phyloP scores from a whole-genome alignment of 2,113 vertebrate genomes.

The Chinchilla lanigera region DNA sequence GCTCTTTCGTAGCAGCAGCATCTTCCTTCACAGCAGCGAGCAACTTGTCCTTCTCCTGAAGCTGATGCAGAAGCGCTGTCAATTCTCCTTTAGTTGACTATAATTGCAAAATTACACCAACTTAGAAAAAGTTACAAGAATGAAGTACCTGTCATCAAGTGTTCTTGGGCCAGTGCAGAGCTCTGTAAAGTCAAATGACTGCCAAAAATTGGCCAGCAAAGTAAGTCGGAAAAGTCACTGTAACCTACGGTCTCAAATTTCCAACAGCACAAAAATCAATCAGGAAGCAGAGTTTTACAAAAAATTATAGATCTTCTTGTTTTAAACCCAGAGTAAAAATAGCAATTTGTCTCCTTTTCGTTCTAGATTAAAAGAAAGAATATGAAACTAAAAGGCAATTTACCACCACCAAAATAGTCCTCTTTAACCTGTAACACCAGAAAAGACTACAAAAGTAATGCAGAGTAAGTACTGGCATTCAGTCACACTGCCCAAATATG shows the following conservation, averaged over 20 bases:
- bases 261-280: not conserved
- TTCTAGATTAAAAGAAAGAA: not conserved
- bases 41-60: slow-evolving; percentile 94
- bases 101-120: slow-evolving; percentile 68
- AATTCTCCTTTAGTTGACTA: slow-evolving; percentile 91
- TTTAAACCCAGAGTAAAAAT: slow-evolving; percentile 36
- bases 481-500: not conserved
- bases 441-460: slow-evolving; percentile 21
- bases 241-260: not conserved
- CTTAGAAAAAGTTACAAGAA: slow-evolving; percentile 32
- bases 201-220: slow-evolving; percentile 30
- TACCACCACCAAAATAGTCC: slow-evolving; percentile 22
- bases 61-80: slow-evolving; percentile 88
- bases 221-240: not conserved
- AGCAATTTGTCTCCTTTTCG: not conserved
- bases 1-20: slow-evolving; percentile 92
- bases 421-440: not conserved
- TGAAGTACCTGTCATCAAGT: slow-evolving; percentile 17
- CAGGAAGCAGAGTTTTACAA: slow-evolving; percentile 41
- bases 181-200: not conserved
- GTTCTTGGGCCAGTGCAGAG: not conserved
- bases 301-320: slow-evolving; percentile 17
- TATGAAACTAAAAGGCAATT: slow-evolving; percentile 42
- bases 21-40: slow-evolving; percentile 93
- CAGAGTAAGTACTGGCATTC: not conserved